Evolutionary conservation across 2,797 vertebrate species (phyloP).

Genomic region (Trachurus trachurus): DNA sequence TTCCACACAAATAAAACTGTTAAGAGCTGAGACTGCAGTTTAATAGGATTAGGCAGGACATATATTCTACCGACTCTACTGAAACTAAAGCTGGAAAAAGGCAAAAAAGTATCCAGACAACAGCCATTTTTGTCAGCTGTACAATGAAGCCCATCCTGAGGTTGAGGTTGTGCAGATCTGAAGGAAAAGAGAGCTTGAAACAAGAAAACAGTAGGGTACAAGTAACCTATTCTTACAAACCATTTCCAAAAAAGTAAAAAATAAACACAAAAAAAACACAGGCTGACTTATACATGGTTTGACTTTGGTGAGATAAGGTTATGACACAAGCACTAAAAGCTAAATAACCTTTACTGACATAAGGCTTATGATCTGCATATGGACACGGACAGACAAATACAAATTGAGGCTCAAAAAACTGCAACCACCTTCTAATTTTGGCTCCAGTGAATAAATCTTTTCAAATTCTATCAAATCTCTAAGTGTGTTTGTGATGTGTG

Average conservation of each 20-base stretch:
- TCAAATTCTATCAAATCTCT: constrained; percentile 23
- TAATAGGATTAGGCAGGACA: constrained; percentile 61
- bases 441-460: constrained; percentile 18
- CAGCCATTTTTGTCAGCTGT: constrained; percentile 22
- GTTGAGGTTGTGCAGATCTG: background rate
- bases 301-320: background rate
- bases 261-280: background rate
- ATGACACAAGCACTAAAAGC: background rate
- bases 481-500: constrained; percentile 6
- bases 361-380: background rate
- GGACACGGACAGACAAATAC: constrained; percentile 8
- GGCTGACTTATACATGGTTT: too few relatives aligned
- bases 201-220: too few relatives aligned
- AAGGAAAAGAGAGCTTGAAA: background rate
- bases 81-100: constrained; percentile 37
- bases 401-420: constrained; percentile 3
- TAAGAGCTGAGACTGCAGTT: constrained; percentile 59
- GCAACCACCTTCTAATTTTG: constrained; percentile 18
- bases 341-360: background rate
- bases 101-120: constrained; percentile 13
- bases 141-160: constrained; percentile 9
- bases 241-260: background rate
- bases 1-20: constrained; percentile 56
- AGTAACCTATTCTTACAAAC: background rate
- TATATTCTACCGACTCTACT: constrained; percentile 45